phyloP scores from a whole-genome alignment of 2,888 invertebrate genomes.

The Cactoblastis cactorum region DNA sequence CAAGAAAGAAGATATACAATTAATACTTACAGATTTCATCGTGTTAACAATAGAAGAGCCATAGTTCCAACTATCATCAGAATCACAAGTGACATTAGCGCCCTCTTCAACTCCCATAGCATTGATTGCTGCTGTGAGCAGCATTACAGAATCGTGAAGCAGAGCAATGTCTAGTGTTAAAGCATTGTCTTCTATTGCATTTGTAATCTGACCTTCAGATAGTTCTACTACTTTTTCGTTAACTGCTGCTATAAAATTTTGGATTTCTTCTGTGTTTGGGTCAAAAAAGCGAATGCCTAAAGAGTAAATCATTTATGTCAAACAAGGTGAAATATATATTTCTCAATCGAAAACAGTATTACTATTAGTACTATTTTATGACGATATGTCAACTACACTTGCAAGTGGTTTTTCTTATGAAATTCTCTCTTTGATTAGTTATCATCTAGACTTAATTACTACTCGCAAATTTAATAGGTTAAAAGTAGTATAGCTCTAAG shows the following conservation, averaged over 20 bases:
- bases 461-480: too few species aligned
- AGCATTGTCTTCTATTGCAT: slow-evolving; percentile 48
- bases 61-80: slow-evolving; percentile 84
- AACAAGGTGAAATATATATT: too few species aligned
- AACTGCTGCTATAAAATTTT: slow-evolving; percentile 64
- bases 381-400: too few species aligned
- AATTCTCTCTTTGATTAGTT: too few species aligned
- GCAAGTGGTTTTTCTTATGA: too few species aligned
- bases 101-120: slow-evolving; percentile 54
- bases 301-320: slow-evolving; percentile 29
- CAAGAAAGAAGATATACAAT: neutral
- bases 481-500: too few species aligned
- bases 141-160: slow-evolving; percentile 89
- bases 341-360: too few species aligned
- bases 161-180: slow-evolving; percentile 87
- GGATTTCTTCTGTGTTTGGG: slow-evolving; percentile 72
- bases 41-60: slow-evolving; percentile 92
- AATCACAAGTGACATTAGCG: slow-evolving; percentile 56
- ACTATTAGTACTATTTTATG: too few species aligned
- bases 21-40: slow-evolving; percentile 84
- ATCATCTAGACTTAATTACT: too few species aligned
- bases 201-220: slow-evolving; percentile 52
- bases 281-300: slow-evolving; percentile 81
- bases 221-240: slow-evolving; percentile 60
- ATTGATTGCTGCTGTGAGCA: slow-evolving; percentile 89